Evolutionary conservation across 1,140 invertebrate genomes (phyloP).

Genomic region (Brevipalpus yothersi): DNA sequence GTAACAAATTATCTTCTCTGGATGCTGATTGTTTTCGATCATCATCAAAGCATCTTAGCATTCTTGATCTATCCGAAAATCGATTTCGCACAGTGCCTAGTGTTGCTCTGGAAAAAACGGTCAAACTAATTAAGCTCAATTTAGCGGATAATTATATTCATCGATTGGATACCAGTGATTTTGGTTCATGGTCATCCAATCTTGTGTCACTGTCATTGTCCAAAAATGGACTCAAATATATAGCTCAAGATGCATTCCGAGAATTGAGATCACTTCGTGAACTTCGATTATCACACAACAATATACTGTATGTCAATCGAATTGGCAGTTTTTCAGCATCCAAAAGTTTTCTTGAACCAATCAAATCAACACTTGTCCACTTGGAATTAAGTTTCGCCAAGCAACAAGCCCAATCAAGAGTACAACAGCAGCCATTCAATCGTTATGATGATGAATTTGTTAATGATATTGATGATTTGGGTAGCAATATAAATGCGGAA

Average conservation of each 20-base stretch:
- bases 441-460: no score
- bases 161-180: constrained; percentile 42
- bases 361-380: constrained; percentile 35
- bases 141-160: constrained; percentile 60
- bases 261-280: constrained; percentile 43
- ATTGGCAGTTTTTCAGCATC: constrained; percentile 23
- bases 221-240: constrained; percentile 51
- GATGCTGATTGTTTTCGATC: neutral
- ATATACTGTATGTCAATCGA: constrained; percentile 30
- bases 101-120: constrained; percentile 35
- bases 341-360: constrained; percentile 40
- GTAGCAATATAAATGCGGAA: no score
- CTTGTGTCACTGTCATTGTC: constrained; percentile 54
- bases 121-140: constrained; percentile 48
- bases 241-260: constrained; percentile 43
- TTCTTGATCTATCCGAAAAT: neutral
- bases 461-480: no score
- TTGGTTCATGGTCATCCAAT: constrained; percentile 46
- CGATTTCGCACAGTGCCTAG: constrained; percentile 7
- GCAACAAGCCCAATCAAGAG: constrained; percentile 29
- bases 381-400: constrained; percentile 46
- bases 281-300: constrained; percentile 65
- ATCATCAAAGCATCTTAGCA: neutral
- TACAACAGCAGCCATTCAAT: constrained; percentile 14
- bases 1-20: neutral